Percentiles rank a stretch among this genome's conserved stretches.
phyloP scores from a whole-genome alignment of 1,140 invertebrate species.

The Trigoniulus corallinus region DNA sequence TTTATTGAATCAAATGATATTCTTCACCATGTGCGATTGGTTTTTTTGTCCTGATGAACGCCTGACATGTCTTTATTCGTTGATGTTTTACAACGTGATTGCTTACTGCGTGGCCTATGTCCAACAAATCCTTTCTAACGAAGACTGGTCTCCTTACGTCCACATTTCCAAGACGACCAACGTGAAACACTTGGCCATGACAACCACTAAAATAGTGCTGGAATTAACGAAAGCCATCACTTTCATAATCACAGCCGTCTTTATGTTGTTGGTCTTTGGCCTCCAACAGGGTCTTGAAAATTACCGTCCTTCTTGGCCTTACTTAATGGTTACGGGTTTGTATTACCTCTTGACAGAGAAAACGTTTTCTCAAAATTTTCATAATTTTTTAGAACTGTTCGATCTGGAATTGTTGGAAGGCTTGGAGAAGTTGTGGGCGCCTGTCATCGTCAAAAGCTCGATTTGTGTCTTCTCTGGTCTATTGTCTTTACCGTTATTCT shows the following conservation, averaged over 20 bases:
- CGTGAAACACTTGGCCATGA: constrained; percentile 60
- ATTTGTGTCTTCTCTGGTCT: constrained; percentile 34
- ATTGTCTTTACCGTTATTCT: constrained; percentile 31
- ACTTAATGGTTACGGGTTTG: constrained; percentile 42
- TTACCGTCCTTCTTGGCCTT: constrained; percentile 45
- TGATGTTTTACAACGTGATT: constrained; percentile 65
- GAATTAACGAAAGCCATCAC: constrained; percentile 67
- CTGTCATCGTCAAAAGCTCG: constrained; percentile 38
- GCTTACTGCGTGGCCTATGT: constrained; percentile 57
- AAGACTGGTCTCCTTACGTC: constrained; percentile 56
- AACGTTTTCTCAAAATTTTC: constrained; percentile 44
- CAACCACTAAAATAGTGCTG: constrained; percentile 56
- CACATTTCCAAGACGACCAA: constrained; percentile 50
- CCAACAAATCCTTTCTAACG: constrained; percentile 46
- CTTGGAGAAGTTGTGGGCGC: constrained; percentile 44
- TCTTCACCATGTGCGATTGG: constrained; percentile 51
- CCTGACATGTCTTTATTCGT: constrained; percentile 49
- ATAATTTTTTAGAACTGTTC: constrained; percentile 33
- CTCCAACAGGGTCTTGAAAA: constrained; percentile 54
- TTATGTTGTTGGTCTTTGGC: constrained; percentile 52
- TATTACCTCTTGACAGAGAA: constrained; percentile 58
- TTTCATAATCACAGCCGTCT: constrained; percentile 58
- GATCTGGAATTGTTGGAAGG: constrained; percentile 43
- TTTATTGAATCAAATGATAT: constrained; percentile 36
- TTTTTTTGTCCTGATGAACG: constrained; percentile 39